Conservation (phyloP, 2,888 invertebrate genomes). For the Pristionchus japonicus region DNA sequence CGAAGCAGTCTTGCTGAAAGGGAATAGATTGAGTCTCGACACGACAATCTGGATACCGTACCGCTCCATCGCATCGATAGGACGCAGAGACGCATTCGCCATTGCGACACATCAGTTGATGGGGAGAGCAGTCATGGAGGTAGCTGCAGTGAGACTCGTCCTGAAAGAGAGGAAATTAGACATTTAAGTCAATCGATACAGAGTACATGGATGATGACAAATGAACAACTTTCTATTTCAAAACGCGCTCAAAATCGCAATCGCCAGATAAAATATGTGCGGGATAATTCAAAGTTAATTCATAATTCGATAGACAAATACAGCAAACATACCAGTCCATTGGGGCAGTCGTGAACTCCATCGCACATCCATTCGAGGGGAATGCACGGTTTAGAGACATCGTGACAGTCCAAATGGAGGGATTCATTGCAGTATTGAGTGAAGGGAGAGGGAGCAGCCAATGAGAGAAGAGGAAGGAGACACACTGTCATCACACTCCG, state of each 20-base stretch:
- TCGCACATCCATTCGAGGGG: conserved; percentile 63
- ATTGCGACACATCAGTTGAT: conserved; percentile 53
- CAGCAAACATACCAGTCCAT: conserved; percentile 48
- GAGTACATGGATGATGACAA: too few species aligned
- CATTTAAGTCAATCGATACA: too few species aligned
- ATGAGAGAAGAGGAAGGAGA: not conserved
- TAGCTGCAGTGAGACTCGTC: conserved; percentile 58
- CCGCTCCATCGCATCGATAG: conserved; percentile 55
- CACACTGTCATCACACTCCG: not conserved
- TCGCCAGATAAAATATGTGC: too few species aligned
- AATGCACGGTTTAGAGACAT: conserved; percentile 52
- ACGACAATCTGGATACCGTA: not conserved
- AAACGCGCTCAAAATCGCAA: too few species aligned
- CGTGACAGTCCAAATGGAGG: conserved; percentile 51
- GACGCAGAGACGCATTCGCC: conserved; percentile 54
- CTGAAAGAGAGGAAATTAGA: not conserved
- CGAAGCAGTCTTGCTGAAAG: conserved; percentile 41
- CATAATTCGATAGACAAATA: too few species aligned
- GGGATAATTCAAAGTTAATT: too few species aligned
- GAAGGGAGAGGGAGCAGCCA: conserved; percentile 41
- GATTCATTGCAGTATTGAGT: not conserved
- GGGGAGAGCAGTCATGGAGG: conserved; percentile 50
- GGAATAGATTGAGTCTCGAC: not conserved
- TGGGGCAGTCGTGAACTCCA: conserved; percentile 54
- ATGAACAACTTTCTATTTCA: too few species aligned